Base-by-base conservation (phyloP, 2,797 vertebrate genomes). In the Rhadinocentrus ornatus region DNA sequence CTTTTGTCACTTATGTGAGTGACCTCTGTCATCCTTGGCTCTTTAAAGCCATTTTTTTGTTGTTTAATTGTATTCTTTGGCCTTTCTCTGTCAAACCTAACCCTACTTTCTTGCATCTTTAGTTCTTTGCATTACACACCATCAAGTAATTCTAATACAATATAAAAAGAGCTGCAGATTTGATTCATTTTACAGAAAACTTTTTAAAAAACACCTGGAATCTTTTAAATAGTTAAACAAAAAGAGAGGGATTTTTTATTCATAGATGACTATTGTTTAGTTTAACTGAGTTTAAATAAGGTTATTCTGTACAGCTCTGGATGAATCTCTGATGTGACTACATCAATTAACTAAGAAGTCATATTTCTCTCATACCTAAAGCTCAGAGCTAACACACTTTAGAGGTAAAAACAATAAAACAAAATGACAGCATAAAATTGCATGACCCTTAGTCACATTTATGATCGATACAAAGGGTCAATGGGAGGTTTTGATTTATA, bases 381-480 rank as follows among this genome's bases (percentile, higher is more conserved):
- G 52, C 52, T 54, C 7, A 9, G 11, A 37, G n/a, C 57, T 24
- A 46, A 37, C 15, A n/a, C 15, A 26, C n/a, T 37, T 59, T 59
- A 37, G n/a, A 37, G 34, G 34, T 37, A 37, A 20, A 59, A 37
- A 59, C n/a, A 59, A 24, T 39, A 39, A 59, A 59, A 22, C 34
- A 37, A 59, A 39, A 59, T 59, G 57, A 59, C 57, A 59, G n/a
- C 32, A 24, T n/a, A 39, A 39, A 59, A 59, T 37, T 59, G 35
- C 57, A 59, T 26, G 57, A 59, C 57, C 34, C 57, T 59, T 34
- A 59, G 22, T 34, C 57, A 57, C 55, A 44, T 61, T 41, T 61
- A 59, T 59, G 57, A 59, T 59, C 32, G n/a, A 59, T 37, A 59
- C 34, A 59, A 59, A 15, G n/a, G n/a, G 57, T 59, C 35, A 59